Evolutionary conservation across 2,888 invertebrate species (phyloP), one percentile per base, ranked within the genome.

Genomic region (Leistus spinibarbis): DNA sequence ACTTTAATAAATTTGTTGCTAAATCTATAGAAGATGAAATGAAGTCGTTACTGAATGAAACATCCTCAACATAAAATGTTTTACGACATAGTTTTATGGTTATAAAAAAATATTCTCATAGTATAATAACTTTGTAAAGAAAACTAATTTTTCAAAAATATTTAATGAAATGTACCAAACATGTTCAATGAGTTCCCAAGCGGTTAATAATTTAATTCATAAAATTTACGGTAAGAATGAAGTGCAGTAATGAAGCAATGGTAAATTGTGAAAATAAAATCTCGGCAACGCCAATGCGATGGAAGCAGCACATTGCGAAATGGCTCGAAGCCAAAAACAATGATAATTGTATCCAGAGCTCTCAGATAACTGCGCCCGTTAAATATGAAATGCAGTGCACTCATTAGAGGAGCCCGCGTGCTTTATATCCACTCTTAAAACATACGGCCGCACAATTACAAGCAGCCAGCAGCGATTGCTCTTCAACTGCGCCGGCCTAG

Each of bases 321-420:
- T 71, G 71, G 71, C 71, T 71, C 64, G 23, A 54, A 56, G 71
- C 71, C 71, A 71, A 71, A 71, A 71, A 71, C 71, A 71, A 71
- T 71, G 71, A 71, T 71, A 71, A 71, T 71, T 71, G 71, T 71
- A 71, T 65, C 71, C 65, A 54, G 40, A 40, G 71, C 17, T 63
- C 64, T 1, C 71, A 64, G 71, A 71, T 71, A 71, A 71, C 60
- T 71, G 71, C 56, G 19, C 10, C 16, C 27, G 63, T 27, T 53
- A 68, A 68, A 24, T 60, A 60, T 71, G 54, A 71, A 64, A 64
- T 64, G 65, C 71, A 71, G 22, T 64, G 71, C n/a, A 54, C 13
- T 66, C 66, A 53, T 53, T 66, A 64, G 27, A n/a, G 64, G 64
- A 20, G 64, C 16, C n/a, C 60, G 19, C 22, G 60, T 20, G 22